Base-by-base conservation (phyloP, 2,797 vertebrate genomes). In the Triplophysa yarkandensis region DNA sequence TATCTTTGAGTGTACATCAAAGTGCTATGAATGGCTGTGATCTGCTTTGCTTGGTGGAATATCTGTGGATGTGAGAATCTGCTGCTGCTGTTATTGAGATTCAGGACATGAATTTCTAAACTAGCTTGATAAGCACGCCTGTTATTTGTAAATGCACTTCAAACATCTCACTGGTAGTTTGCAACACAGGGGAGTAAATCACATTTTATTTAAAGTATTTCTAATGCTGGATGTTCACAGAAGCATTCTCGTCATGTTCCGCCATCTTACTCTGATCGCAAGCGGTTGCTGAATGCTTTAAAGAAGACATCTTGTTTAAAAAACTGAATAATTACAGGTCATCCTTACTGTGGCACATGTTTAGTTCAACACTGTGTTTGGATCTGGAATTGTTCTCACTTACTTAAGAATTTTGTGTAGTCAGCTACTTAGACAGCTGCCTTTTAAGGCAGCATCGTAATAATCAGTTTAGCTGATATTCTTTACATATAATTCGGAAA, bases 1-100 rank as follows among this genome's bases (percentile, higher is more conserved):
- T 83, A 83, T 81, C 78, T 75, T 76, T 80, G 76, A 61, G 61
- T 75, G 78, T 80, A 84, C 81, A 84, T 84, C 83, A 84, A 84
- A 83, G 83, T 78, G 32, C 60, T 74, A 28, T 17, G 68, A 77
- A 77, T 75, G 72, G 78, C 83, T 84, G 81, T 83, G 81, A 84
- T 84, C 80, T 84, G 77, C 71, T 80, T 44, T 72, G 73, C 80
- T 80, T 71, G 23, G 58, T 73, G 76, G 74, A 74, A 80, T 71
- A 74, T 74, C 72, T 39, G 71, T 72, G 75, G 79, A 74, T 81
- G 74, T 69, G 69, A 71, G 74, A 71, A 80, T 83, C 75, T 72
- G 82, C 63, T 55, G 71, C 70, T 77, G 82, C 70, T 77, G 82
- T 77, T 77, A 80, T 82, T 80, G 71, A 68, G 79, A 80, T 82